Percentiles rank a stretch among this genome's conserved stretches.
phyloP scores from a whole-genome alignment of 2,888 invertebrate genomes.

The Leptothorax acervorum region DNA sequence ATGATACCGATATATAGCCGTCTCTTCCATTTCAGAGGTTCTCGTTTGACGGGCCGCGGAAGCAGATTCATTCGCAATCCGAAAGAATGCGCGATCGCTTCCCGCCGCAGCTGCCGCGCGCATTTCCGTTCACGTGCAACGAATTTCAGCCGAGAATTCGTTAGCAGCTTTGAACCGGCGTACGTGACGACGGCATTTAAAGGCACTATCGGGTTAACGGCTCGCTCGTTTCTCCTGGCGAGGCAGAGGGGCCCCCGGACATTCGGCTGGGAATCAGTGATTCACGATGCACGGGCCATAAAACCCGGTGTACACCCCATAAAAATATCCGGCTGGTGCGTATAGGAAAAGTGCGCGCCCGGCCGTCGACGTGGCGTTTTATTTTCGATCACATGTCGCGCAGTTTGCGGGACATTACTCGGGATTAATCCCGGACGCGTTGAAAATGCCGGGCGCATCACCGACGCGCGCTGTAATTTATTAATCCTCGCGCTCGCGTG shows the following conservation, averaged over 20 bases:
- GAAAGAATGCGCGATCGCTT: slow-evolving; percentile 53
- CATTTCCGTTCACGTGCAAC: slow-evolving; percentile 57
- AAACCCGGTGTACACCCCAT: slow-evolving; percentile 66
- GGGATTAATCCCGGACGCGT: slow-evolving; percentile 66
- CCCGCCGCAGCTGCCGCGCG: slow-evolving; percentile 46
- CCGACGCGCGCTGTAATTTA: slow-evolving; percentile 64
- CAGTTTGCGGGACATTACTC: slow-evolving; percentile 65
- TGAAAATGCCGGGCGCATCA: slow-evolving; percentile 54
- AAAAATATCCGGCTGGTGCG: slow-evolving; percentile 67
- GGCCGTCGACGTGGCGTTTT: slow-evolving; percentile 56
- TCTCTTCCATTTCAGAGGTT: slow-evolving; percentile 2
- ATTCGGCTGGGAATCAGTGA: slow-evolving; percentile 67
- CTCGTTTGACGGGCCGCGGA: slow-evolving; percentile 29
- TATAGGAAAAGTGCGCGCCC: slow-evolving; percentile 33
- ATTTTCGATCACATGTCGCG: slow-evolving; percentile 63
- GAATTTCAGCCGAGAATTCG: slow-evolving; percentile 55
- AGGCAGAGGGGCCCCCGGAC: slow-evolving; percentile 25
- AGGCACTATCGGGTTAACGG: slow-evolving; percentile 66
- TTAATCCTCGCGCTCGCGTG: slow-evolving; percentile 54
- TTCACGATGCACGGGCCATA: slow-evolving; percentile 67
- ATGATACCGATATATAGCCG: neutral
- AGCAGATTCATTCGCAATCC: slow-evolving; percentile 47
- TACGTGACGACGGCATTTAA: slow-evolving; percentile 54
- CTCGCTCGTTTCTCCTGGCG: slow-evolving; percentile 59
- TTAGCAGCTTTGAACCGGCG: slow-evolving; percentile 50